Conservation (phyloP, 2,113 vertebrate species). For the Alexandromys fortis region DNA sequence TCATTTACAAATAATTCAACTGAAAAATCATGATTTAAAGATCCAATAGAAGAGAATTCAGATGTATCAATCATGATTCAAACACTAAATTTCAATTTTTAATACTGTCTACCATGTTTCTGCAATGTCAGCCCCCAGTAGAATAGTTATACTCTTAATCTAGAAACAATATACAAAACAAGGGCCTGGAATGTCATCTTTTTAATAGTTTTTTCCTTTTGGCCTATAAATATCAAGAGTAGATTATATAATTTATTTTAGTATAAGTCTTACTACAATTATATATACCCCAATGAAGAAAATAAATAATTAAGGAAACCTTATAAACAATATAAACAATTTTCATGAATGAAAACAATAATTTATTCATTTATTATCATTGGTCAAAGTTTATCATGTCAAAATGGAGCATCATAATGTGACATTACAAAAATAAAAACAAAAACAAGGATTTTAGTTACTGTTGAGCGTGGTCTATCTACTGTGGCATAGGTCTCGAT, state of each 20-base stretch:
- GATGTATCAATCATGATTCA: background rate
- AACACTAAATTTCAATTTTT: slow-evolving; percentile 30
- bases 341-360: background rate
- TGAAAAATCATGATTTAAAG: background rate
- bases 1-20: background rate
- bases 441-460: background rate
- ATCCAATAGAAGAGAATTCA: background rate
- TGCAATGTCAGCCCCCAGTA: background rate
- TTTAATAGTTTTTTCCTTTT: slow-evolving; percentile 9
- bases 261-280: background rate
- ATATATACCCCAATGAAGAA: background rate
- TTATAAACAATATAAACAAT: background rate
- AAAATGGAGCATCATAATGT: slow-evolving; percentile 6
- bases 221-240: slow-evolving; percentile 26
- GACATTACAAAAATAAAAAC: background rate
- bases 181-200: background rate
- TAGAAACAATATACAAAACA: background rate
- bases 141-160: background rate
- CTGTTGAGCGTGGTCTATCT: background rate
- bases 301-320: slow-evolving; percentile 6
- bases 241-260: slow-evolving; percentile 19
- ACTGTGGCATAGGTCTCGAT: background rate
- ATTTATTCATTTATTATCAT: background rate
- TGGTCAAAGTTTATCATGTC: slow-evolving; percentile 9
- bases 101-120: background rate